Evolutionary conservation across 30 jellyfish, hydroid and myxozoan genomes (phyloP).

Genomic region (Pelagia noctiluca): DNA sequence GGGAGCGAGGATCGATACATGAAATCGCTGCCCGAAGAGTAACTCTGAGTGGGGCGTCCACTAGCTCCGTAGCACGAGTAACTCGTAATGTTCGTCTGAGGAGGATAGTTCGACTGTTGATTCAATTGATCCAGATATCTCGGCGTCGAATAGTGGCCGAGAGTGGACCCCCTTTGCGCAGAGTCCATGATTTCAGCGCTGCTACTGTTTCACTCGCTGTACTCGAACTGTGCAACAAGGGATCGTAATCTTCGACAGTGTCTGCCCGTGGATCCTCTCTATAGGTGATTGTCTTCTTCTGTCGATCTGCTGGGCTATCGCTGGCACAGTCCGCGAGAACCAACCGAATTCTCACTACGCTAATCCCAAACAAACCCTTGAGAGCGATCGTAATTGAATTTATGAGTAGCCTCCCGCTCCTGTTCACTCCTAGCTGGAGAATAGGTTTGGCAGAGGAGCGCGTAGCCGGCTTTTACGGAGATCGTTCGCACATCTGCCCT

Average conservation of each 20-base stretch:
- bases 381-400: constrained; percentile 29
- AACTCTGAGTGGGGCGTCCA: constrained; percentile 67
- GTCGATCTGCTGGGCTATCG: constrained; percentile 68
- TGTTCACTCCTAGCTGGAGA: constrained; percentile 45
- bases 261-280: constrained; percentile 59
- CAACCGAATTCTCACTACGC: constrained; percentile 61
- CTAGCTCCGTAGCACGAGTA: constrained; percentile 77
- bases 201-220: not conserved
- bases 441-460: constrained; percentile 54
- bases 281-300: constrained; percentile 41
- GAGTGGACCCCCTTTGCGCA: constrained; percentile 89
- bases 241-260: constrained; percentile 38
- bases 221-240: not conserved
- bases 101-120: constrained; percentile 72
- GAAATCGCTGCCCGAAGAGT: constrained; percentile 58
- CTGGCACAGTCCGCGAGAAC: constrained; percentile 59
- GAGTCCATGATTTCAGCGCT: constrained; percentile 70
- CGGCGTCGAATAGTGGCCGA: constrained; percentile 93
- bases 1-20: constrained; percentile 76
- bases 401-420: constrained; percentile 9
- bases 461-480: constrained; percentile 75
- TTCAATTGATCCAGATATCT: constrained; percentile 82
- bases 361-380: constrained; percentile 62
- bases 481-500: constrained; percentile 65
- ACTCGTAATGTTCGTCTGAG: constrained; percentile 66